A percentile compares a stretch with the other conserved stretches of the same genome.
Conservation (phyloP, 2,113 vertebrate species). For the Glareola pratincola region DNA sequence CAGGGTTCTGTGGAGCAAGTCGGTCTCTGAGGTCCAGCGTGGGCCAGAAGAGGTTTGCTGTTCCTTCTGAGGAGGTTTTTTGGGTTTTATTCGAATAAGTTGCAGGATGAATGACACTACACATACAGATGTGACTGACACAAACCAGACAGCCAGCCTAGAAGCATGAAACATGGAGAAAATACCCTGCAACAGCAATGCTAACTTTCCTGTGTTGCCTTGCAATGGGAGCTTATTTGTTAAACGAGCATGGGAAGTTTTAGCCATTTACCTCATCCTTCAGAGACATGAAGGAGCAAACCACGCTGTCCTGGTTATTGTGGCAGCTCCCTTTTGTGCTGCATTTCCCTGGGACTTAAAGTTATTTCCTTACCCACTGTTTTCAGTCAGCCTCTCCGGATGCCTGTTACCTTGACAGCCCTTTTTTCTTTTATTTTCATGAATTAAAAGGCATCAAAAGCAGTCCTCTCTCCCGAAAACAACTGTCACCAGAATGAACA, state of each 20-base stretch:
- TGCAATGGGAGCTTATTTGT: neutral
- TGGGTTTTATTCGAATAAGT: neutral
- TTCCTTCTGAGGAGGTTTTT: neutral
- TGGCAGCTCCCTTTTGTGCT: slow-evolving; percentile 31
- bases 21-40: accelerated
- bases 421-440: slow-evolving; percentile 35
- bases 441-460: slow-evolving; percentile 54
- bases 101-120: neutral
- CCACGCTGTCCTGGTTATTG: neutral
- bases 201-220: neutral
- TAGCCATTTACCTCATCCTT: neutral
- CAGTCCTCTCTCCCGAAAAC: slow-evolving; percentile 21
- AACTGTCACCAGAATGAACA: slow-evolving; percentile 55
- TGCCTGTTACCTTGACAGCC: slow-evolving; percentile 48
- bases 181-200: neutral
- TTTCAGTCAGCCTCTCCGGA: slow-evolving; percentile 4
- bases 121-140: neutral
- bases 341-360: slow-evolving; percentile 28
- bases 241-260: neutral
- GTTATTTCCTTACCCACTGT: slow-evolving; percentile 38
- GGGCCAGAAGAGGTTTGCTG: neutral
- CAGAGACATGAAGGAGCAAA: neutral
- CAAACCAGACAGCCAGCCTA: neutral
- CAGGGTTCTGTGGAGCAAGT: neutral
- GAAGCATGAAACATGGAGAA: neutral